Evolutionary conservation across 2,113 vertebrate genomes (phyloP).

Genomic region (Myiozetetes cayanensis): DNA sequence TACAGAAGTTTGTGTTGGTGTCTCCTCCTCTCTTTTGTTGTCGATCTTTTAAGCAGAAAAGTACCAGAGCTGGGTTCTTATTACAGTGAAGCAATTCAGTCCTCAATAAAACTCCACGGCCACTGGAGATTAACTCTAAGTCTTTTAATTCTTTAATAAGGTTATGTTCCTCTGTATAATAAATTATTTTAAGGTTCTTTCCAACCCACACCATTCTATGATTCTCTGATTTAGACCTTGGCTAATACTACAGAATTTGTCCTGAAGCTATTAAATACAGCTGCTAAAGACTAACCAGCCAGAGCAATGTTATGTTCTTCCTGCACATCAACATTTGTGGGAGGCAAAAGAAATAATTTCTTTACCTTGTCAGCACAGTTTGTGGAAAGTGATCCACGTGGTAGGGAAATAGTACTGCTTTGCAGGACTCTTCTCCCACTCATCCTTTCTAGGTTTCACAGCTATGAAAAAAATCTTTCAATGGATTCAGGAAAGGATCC

Average conservation of each 20-base stretch:
- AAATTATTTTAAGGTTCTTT: background rate
- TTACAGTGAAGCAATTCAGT: background rate
- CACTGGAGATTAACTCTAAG: background rate
- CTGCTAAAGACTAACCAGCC: background rate
- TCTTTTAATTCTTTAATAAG: background rate
- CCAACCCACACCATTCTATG: background rate
- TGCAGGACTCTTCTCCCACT: background rate
- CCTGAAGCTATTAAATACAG: background rate
- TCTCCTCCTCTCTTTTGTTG: background rate
- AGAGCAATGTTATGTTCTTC: background rate
- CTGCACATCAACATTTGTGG: background rate
- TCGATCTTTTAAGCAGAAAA: background rate
- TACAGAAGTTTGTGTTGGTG: background rate
- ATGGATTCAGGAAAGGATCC: conserved; percentile 12
- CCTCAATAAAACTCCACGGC: background rate
- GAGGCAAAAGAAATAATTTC: background rate
- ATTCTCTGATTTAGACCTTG: background rate
- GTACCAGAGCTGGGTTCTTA: background rate
- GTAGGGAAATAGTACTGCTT: background rate
- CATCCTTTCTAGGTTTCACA: background rate
- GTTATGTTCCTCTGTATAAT: background rate
- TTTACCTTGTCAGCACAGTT: background rate
- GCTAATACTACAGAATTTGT: background rate
- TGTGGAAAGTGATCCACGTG: background rate
- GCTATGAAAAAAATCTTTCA: background rate